phyloP scores from a whole-genome alignment of 1,140 invertebrate species.

The Alviniconcha marisindica region DNA sequence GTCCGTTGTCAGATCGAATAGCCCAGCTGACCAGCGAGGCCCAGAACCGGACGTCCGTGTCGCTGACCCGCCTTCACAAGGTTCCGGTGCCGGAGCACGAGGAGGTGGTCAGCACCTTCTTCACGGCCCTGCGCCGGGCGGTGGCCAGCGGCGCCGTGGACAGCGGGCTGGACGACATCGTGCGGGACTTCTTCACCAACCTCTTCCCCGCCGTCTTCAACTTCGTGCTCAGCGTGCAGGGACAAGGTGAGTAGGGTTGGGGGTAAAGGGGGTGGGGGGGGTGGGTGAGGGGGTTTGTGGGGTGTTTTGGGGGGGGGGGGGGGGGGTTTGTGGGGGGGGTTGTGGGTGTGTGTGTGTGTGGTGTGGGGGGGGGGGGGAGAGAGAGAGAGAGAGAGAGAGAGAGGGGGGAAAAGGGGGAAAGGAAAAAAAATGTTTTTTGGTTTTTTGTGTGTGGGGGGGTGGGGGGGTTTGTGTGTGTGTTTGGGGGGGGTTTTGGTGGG shows the following conservation, averaged over 20 bases:
- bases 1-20: neutral
- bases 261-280: neutral
- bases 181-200: conserved; percentile 87
- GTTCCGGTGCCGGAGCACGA: neutral
- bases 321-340: neutral
- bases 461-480: neutral
- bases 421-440: too few species aligned
- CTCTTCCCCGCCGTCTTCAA: conserved; percentile 91
- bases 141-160: conserved; percentile 52
- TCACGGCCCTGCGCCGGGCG: neutral
- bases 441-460: neutral
- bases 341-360: neutral
- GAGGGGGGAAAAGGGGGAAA: neutral
- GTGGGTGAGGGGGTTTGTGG: neutral
- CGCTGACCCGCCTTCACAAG: conserved; percentile 1
- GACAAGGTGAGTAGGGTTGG: neutral
- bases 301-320: neutral
- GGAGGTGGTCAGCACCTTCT: neutral
- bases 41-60: conserved; percentile 17
- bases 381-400: neutral
- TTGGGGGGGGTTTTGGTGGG: neutral
- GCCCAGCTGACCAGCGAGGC: neutral
- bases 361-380: neutral
- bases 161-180: conserved; percentile 80
- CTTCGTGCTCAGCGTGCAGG: conserved; percentile 72